Evolutionary conservation across 2,113 vertebrate species (phyloP), one percentile per base, ranked within the genome.

Genomic region (Platycercus adscitus): DNA sequence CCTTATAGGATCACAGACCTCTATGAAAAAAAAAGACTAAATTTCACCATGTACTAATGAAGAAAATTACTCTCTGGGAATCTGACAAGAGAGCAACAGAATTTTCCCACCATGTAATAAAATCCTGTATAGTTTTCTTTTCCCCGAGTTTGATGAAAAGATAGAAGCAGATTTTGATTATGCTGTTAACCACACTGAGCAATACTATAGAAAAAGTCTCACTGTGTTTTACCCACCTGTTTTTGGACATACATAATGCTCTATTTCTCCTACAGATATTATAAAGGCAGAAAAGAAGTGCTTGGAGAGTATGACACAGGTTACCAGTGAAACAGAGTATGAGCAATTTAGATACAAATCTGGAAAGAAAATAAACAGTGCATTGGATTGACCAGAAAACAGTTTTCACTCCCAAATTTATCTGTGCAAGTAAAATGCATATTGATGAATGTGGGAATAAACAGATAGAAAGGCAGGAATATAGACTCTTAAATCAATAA

Each of bases 141-240:
- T 64, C 79, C 73, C 47, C 53, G 80, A 56, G 81, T 37, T 65
- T 70, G 56, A 25, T 77, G 73, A 69, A 63, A 75, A 89, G 69
- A 81, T 8, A 88, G 60, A 76, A 80, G 49, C 37, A 85, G 37
- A 37, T 18, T 89, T 92, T 89, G 88, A 91, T 92, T 69, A 63
- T n/a, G 13, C 26, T 84, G 43, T 41, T 77, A 88, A 77, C 18
- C 41, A 55, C 47, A 72, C 4, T 82, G 58, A 88, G 70, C 49
- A 86, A 31, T 25, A 43, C 46, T n/a, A 8, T 0, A 60, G 80
- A 65, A 61, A 23, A 91, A 50, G 33, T 84, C 43, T 95, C 20
- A 11, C 49, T 84, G 81, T 46, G 53, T 82, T 85, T 93, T 65
- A 92, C 91, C 69, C 70, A 93, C 95, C 95, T 96, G 91, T 6